Conservation (phyloP, 2,113 vertebrate genomes). For the Carollia perspicillata region DNA sequence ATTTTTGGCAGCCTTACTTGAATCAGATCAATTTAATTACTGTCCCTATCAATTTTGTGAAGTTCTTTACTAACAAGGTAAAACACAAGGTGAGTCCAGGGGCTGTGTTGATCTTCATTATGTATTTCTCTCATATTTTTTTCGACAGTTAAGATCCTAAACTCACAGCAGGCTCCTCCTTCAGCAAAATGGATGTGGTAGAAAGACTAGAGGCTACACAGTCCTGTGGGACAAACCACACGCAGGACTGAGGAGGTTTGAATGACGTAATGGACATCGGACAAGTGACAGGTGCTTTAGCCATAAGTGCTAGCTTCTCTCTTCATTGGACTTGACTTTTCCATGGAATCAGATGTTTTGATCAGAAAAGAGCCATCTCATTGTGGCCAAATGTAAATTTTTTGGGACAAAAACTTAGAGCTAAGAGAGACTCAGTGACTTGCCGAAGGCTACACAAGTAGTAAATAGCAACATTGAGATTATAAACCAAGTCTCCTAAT, state of each 20-base stretch:
- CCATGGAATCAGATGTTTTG: background rate
- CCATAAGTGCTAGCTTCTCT: background rate
- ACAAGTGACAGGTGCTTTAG: accelerated
- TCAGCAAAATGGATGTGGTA: accelerated
- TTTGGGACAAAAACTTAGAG: background rate
- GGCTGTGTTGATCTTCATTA: background rate
- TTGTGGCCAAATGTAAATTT: background rate
- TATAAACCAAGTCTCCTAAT: background rate
- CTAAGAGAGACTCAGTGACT: background rate
- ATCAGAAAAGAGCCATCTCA: background rate
- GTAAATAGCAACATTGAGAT: background rate
- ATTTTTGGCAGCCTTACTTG: background rate
- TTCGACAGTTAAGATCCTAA: background rate
- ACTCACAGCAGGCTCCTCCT: background rate
- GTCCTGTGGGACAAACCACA: accelerated
- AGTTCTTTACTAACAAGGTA: background rate
- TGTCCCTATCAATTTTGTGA: background rate
- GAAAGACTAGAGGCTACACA: background rate
- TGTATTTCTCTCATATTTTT: background rate
- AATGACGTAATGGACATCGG: accelerated
- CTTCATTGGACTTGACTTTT: background rate
- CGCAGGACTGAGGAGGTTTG: background rate
- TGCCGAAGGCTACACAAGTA: background rate
- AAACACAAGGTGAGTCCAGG: background rate
- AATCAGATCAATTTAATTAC: background rate